These are phyloP conservation scores for Alosa sapidissima DNA, from an alignment of 2,797 vertebrate species.

Conservation along the genomic window DNA sequence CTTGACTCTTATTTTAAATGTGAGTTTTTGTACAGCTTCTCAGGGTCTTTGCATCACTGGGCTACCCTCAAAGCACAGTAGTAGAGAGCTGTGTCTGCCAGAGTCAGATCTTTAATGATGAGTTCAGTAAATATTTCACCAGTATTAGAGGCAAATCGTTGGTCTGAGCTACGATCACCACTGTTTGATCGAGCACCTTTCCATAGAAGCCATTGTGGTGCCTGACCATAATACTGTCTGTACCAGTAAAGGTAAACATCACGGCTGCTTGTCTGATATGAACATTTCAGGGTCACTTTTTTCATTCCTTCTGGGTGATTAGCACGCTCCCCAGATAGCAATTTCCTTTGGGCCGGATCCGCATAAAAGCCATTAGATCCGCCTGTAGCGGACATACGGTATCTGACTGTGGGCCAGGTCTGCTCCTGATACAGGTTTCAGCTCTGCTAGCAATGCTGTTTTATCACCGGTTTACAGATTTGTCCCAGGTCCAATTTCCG, in stretches of 20 bases:
- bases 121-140: background rate
- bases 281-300: constrained; percentile 24
- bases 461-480: too few relatives aligned
- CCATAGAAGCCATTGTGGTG: constrained; percentile 38
- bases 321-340: too few relatives aligned
- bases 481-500: too few relatives aligned
- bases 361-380: too few relatives aligned
- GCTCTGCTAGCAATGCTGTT: too few relatives aligned
- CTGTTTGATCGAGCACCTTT: background rate
- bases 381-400: too few relatives aligned
- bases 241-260: constrained; percentile 19
- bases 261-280: constrained; percentile 19
- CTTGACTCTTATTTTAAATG: too few relatives aligned
- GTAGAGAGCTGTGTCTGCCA: constrained; percentile 42
- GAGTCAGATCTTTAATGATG: background rate
- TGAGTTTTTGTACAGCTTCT: constrained; percentile 33
- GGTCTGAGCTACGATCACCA: background rate
- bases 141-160: constrained; percentile 4
- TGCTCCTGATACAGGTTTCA: too few relatives aligned
- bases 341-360: too few relatives aligned
- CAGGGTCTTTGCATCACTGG: constrained; percentile 29
- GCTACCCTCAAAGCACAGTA: constrained; percentile 27
- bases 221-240: background rate
- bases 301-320: constrained; percentile 13
- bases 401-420: too few relatives aligned